Evolutionary conservation across 2,113 vertebrate genomes (phyloP).

Genomic region (Grammomys dolichurus): DNA sequence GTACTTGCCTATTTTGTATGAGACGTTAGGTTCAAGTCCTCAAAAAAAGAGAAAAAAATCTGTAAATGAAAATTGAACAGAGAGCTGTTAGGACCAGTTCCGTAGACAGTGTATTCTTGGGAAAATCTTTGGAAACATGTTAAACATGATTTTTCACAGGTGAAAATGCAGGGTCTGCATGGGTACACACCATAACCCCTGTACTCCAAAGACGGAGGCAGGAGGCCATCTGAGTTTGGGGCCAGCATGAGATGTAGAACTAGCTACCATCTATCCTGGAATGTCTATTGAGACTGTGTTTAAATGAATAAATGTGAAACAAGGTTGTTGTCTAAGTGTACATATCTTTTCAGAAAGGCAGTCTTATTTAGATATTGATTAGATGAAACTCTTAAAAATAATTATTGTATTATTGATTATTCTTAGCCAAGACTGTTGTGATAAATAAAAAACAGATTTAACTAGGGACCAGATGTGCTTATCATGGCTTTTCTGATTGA

Average conservation of each 20-base stretch:
- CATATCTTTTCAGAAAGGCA: constrained; percentile 37
- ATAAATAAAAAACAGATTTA: neutral
- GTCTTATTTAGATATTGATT: neutral
- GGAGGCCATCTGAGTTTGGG: neutral
- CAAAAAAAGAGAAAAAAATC: neutral
- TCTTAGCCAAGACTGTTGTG: neutral
- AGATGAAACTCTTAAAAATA: constrained; percentile 35
- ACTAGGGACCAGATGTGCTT: neutral
- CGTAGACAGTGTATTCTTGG: constrained; percentile 13
- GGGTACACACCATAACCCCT: neutral
- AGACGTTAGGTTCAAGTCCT: neutral
- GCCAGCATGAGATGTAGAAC: neutral
- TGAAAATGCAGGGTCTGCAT: neutral
- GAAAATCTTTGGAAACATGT: constrained; percentile 33
- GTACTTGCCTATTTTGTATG: no score
- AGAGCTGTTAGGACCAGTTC: neutral
- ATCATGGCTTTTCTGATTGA: neutral
- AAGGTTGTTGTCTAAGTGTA: neutral
- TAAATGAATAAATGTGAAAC: neutral
- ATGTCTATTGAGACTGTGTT: neutral
- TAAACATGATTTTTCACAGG: constrained; percentile 30
- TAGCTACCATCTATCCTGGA: neutral
- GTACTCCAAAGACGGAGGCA: neutral
- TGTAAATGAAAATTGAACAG: neutral
- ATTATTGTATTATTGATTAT: neutral